Percentiles rank a stretch among this genome's conserved stretches.
These are phyloP conservation scores for Amazona finschi DNA, from an alignment of 2,797 vertebrate genomes.

Conservation along the genomic window DNA sequence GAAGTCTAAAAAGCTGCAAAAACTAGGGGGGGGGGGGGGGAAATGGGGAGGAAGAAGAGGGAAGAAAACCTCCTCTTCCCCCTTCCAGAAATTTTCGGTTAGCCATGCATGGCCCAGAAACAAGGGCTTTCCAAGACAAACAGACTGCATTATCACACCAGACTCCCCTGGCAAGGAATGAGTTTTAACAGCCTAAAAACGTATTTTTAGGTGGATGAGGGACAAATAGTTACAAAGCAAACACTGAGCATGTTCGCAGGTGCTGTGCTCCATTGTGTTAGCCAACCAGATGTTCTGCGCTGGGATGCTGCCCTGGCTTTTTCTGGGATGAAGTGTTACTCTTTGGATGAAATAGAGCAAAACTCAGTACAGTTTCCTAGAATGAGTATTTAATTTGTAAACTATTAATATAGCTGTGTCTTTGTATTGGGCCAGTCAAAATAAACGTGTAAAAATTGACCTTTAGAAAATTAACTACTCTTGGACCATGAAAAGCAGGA, in stretches of 20 bases:
- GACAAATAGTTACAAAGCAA: constrained; percentile 75
- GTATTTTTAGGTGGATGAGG: constrained; percentile 61
- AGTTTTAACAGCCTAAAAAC: constrained; percentile 64
- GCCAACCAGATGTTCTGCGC: constrained; percentile 78
- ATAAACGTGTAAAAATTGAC: constrained; percentile 69
- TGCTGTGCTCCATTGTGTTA: constrained; percentile 72
- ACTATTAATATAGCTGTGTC: constrained; percentile 54
- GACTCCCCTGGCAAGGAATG: constrained; percentile 60
- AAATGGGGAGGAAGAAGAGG: not conserved
- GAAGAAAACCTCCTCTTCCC: not conserved
- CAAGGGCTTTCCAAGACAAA: constrained; percentile 72
- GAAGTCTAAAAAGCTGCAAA: constrained; percentile 17
- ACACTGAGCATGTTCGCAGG: constrained; percentile 68
- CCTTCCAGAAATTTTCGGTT: constrained; percentile 25
- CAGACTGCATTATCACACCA: constrained; percentile 70
- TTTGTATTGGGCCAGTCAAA: constrained; percentile 59
- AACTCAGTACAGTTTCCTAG: constrained; percentile 36
- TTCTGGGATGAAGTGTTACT: constrained; percentile 61
- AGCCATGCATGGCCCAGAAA: constrained; percentile 3
- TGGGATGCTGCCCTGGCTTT: constrained; percentile 46
- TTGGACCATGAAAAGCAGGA: not conserved
- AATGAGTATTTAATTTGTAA: constrained; percentile 63
- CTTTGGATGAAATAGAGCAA: constrained; percentile 56
- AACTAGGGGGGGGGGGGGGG: rapidly evolving
- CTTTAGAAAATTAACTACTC: constrained; percentile 59